A percentile compares a stretch with the other conserved stretches of the same genome.
Conservation (phyloP, 2,797 vertebrate genomes). For the Lerista edwardsae region DNA sequence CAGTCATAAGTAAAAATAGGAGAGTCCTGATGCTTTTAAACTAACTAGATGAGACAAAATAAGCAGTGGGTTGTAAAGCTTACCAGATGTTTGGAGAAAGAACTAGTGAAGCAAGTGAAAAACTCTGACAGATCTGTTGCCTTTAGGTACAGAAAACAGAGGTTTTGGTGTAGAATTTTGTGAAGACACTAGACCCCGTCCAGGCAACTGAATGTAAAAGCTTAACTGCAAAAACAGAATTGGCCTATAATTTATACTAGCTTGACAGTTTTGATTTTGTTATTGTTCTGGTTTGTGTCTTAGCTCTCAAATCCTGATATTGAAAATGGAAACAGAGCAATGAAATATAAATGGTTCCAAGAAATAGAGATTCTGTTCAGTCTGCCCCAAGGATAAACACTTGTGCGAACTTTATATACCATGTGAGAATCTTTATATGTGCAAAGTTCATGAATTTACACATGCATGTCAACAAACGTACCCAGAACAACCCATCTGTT, state of each 20-base stretch:
- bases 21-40: not conserved
- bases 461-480: not conserved
- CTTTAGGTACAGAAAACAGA: not conserved
- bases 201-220: not conserved
- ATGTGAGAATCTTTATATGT: not conserved
- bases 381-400: not conserved
- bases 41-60: not conserved
- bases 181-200: not conserved
- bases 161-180: not conserved
- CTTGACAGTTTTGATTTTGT: not conserved
- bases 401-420: not conserved
- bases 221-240: not conserved
- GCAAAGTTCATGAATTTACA: not conserved
- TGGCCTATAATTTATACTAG: not conserved
- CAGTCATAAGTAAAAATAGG: not conserved
- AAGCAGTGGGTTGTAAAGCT: conserved; percentile 9
- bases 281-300: not conserved
- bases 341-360: not conserved
- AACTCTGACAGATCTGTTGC: not conserved
- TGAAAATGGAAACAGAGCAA: not conserved
- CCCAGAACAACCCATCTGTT: not conserved
- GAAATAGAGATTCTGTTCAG: not conserved
- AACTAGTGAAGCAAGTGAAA: not conserved
- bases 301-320: not conserved
- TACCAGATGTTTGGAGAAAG: conserved; percentile 16